Evolutionary conservation across 2,888 invertebrate species (phyloP), one percentile per base, ranked within the genome.

Genomic region (Hirtodrosophila trivittata): DNA sequence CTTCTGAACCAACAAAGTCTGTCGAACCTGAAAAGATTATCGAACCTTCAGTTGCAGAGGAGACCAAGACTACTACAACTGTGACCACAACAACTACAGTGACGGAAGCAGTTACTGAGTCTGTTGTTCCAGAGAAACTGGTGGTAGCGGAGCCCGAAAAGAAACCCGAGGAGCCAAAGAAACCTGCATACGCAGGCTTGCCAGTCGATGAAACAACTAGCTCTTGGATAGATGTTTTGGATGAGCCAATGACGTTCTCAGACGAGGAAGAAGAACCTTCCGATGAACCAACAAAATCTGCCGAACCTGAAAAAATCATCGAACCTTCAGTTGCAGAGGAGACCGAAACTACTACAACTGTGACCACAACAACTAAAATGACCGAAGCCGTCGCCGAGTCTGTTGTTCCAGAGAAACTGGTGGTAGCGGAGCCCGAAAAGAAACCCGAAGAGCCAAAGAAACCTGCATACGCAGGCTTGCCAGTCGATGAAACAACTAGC

Each of bases 161-260:
- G 16, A 49, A 32, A 14, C 55, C 43, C 0, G 64, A 69, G 30
- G 70, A 65, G 32, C 62, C 71, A 1, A 77, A 81, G 37, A 76
- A 85, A 66, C 33, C 76, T 3, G 77, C 55, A 1, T 87, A 87
- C 47, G 88, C 86, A 32, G 88, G 87, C 47, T 69, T 88, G 51
- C 88, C 89, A 8, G 78, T 88, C 14, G 89, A 89, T 58, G 84
- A 89, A 13, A 68, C 88, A 0, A 68, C 87, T 14, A 86, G 73
- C 39, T 60, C 85, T 1, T 91, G 90, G 86, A 84, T 90, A 77
- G 88, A 90, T 51, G 88, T 86, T n/a, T 26, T 83, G 25, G 85
- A 87, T 26, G 85, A 87, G 18, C 78, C 32, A 26, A 56, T 8
- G 10, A 28, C 9, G 21, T 39, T 7, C 4, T 7, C 6, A 25